Evolutionary conservation across 1,140 invertebrate genomes (phyloP).

Genomic region (Aleiodes sp.): DNA sequence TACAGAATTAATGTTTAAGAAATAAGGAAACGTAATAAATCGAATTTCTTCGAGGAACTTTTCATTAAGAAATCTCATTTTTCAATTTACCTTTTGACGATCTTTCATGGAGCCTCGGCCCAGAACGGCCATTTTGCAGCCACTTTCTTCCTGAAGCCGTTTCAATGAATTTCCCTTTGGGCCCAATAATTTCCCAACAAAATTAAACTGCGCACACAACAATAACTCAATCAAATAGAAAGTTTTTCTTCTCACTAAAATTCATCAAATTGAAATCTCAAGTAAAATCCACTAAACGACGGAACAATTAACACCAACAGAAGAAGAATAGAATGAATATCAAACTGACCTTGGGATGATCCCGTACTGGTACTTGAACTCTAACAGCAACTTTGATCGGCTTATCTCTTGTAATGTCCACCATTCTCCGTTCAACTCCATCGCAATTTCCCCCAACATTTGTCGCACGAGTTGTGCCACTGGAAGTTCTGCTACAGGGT

Average conservation of each 20-base stretch:
- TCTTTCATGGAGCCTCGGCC: conserved; percentile 92
- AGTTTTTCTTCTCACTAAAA: neutral
- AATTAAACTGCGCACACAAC: conserved; percentile 80
- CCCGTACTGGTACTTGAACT: conserved; percentile 81
- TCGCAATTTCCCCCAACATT: conserved; percentile 42
- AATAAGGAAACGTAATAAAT: too few relatives aligned
- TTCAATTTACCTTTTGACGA: conserved; percentile 81
- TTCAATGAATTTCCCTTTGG: conserved; percentile 92
- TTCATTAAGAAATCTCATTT: too few relatives aligned
- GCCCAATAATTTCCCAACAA: conserved; percentile 90
- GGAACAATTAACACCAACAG: too few relatives aligned
- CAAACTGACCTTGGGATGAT: conserved; percentile 80
- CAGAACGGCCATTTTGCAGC: conserved; percentile 92
- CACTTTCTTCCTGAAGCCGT: conserved; percentile 89
- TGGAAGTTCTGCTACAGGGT: conserved; percentile 37
- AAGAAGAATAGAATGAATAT: too few relatives aligned
- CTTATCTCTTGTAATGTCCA: conserved; percentile 85
- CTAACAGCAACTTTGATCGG: conserved; percentile 83
- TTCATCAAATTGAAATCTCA: too few relatives aligned
- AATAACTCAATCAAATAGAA: conserved; percentile 14
- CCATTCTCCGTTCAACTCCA: conserved; percentile 70
- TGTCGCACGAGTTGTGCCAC: conserved; percentile 37
- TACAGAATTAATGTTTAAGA: too few relatives aligned
- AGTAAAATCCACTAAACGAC: too few relatives aligned
- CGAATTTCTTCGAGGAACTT: too few relatives aligned